phyloP scores from a whole-genome alignment of 2,888 invertebrate genomes.

The Mycalesis mineus region DNA sequence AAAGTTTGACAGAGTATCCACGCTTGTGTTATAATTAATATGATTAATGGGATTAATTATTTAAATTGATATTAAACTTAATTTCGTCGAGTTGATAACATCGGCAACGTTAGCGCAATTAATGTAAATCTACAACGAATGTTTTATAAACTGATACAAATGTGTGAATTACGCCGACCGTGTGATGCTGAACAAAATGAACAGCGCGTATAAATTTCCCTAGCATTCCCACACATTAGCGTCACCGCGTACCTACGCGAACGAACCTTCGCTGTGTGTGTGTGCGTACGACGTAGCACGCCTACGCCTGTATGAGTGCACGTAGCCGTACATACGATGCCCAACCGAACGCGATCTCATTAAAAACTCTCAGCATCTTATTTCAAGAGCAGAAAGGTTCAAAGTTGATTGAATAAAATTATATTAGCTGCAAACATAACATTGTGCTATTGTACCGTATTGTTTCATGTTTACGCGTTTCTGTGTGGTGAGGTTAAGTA shows the following conservation, averaged over 20 bases:
- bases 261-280: slow-evolving; percentile 36
- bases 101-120: slow-evolving; percentile 44
- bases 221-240: slow-evolving; percentile 68
- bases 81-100: slow-evolving; percentile 8
- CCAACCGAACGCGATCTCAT: slow-evolving; percentile 22
- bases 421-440: slow-evolving; percentile 47
- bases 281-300: slow-evolving; percentile 31
- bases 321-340: slow-evolving; percentile 45
- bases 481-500: slow-evolving; percentile 77
- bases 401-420: slow-evolving; percentile 30
- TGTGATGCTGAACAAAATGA: slow-evolving; percentile 54
- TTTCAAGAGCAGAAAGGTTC: slow-evolving; percentile 34
- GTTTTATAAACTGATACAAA: slow-evolving; percentile 65
- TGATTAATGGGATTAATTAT: background rate
- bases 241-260: slow-evolving; percentile 49
- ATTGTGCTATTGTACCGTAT: slow-evolving; percentile 74
- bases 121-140: slow-evolving; percentile 60
- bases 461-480: slow-evolving; percentile 76
- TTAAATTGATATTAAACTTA: slow-evolving; percentile 4
- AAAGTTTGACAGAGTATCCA: too few relatives aligned
- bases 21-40: background rate
- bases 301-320: slow-evolving; percentile 51
- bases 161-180: slow-evolving; percentile 67
- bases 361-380: slow-evolving; percentile 37
- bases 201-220: slow-evolving; percentile 73